A percentile compares a stretch with the other conserved stretches of the same genome.
Conservation (phyloP, 2,888 invertebrate genomes). For the Papilio protenor region DNA sequence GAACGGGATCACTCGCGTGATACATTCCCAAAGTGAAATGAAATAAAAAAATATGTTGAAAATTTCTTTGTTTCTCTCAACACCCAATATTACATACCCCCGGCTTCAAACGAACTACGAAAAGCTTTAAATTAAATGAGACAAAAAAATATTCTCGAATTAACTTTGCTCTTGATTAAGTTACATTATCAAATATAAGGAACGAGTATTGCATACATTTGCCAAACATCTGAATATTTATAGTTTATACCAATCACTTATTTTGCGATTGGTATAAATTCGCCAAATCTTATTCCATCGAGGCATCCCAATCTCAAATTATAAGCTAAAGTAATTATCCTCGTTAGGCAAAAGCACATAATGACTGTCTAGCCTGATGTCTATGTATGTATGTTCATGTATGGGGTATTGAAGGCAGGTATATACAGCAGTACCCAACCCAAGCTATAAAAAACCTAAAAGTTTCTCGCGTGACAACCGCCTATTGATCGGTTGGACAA, state of each 20-base stretch:
- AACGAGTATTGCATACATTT: no score
- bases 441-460: not conserved
- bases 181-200: no score
- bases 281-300: no score
- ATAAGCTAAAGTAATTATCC: no score
- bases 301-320: no score
- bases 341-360: no score
- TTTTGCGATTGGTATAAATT: no score
- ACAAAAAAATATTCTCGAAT: no score
- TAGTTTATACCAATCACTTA: no score
- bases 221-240: no score
- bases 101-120: not conserved
- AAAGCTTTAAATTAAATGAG: not conserved
- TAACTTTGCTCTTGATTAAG: no score
- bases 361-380: no score
- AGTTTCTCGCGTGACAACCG: not conserved
- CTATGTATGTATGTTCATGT: not conserved
- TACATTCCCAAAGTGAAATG: slow-evolving; percentile 74
- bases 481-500: slow-evolving; percentile 5
- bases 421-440: not conserved
- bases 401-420: not conserved
- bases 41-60: slow-evolving; percentile 70
- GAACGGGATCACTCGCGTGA: slow-evolving; percentile 64
- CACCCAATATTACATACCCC: not conserved
- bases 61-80: slow-evolving; percentile 58